Evolutionary conservation across 2,888 invertebrate species (phyloP).

Genomic region (Pardosa pseudoannulata): DNA sequence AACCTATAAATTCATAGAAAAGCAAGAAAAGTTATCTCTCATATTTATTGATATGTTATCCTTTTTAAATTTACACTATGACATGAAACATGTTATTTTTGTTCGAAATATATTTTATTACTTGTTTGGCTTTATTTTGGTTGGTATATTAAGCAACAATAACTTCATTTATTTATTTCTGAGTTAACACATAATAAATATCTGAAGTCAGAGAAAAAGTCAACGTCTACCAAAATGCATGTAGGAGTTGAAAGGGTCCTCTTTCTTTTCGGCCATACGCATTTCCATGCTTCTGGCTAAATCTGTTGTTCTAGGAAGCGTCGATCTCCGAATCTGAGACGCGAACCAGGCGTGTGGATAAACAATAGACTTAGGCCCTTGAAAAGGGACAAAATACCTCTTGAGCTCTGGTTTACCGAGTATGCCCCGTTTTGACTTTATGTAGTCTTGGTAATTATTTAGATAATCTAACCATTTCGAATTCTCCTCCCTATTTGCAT

Average conservation of each 20-base stretch:
- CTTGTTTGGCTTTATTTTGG: constrained; percentile 7
- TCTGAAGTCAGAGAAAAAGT: constrained; percentile 22
- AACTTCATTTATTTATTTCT: constrained; percentile 24
- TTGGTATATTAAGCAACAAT: constrained; percentile 32
- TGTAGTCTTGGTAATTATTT: neutral
- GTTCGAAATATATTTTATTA: constrained; percentile 18
- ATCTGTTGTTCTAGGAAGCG: neutral
- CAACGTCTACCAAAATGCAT: constrained; percentile 70
- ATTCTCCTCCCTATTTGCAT: neutral
- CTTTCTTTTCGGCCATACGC: constrained; percentile 64
- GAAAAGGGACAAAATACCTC: constrained; percentile 55
- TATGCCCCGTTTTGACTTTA: constrained; percentile 4
- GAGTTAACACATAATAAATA: constrained; percentile 48
- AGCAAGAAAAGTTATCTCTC: neutral
- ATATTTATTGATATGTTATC: constrained; percentile 69
- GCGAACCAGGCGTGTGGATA: constrained; percentile 69
- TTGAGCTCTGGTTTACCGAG: constrained; percentile 24
- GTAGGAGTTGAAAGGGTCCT: constrained; percentile 63
- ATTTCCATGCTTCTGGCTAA: constrained; percentile 9
- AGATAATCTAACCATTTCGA: neutral
- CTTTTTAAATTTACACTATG: constrained; percentile 55
- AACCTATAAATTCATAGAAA: neutral
- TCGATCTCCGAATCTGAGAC: constrained; percentile 58
- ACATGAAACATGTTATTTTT: constrained; percentile 24
- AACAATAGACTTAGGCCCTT: constrained; percentile 63